Conservation (phyloP, 2,113 vertebrate species). For the Centropristis striata region DNA sequence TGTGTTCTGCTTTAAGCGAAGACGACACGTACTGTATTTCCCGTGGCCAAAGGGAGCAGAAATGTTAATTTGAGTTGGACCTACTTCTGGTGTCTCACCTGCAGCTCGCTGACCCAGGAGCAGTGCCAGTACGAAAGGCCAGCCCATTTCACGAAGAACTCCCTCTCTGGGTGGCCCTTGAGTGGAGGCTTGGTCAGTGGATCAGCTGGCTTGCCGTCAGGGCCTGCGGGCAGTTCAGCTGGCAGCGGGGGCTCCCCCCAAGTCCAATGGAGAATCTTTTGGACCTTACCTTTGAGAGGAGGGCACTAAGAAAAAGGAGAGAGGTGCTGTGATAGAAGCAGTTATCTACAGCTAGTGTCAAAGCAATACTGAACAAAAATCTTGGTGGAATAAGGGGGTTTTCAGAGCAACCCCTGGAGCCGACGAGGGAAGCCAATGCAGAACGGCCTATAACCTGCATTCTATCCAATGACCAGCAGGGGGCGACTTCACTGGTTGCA, state of each 20-base stretch:
- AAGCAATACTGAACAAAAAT: background rate
- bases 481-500: no score
- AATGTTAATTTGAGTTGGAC: constrained; percentile 26
- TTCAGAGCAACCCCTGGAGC: no score
- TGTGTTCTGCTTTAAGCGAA: constrained; percentile 11
- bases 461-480: no score
- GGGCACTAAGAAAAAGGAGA: constrained; percentile 88
- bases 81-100: constrained; percentile 86
- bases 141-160: constrained; percentile 98
- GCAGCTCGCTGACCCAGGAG: constrained; percentile 98
- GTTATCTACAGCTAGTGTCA: background rate
- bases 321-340: background rate
- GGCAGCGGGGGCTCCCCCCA: constrained; percentile 93
- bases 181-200: constrained; percentile 85
- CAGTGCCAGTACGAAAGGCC: constrained; percentile 99
- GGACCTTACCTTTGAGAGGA: constrained; percentile 97
- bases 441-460: no score
- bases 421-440: no score
- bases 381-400: background rate
- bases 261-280: constrained; percentile 96
- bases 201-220: constrained; percentile 73
- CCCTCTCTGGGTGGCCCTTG: constrained; percentile 93
- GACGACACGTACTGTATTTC: background rate
- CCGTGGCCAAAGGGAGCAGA: constrained; percentile 8
- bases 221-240: constrained; percentile 67